Percentiles rank a stretch among this genome's conserved stretches.
phyloP scores from a whole-genome alignment of 2,888 invertebrate genomes.

The Reticulitermes lucifugus region DNA sequence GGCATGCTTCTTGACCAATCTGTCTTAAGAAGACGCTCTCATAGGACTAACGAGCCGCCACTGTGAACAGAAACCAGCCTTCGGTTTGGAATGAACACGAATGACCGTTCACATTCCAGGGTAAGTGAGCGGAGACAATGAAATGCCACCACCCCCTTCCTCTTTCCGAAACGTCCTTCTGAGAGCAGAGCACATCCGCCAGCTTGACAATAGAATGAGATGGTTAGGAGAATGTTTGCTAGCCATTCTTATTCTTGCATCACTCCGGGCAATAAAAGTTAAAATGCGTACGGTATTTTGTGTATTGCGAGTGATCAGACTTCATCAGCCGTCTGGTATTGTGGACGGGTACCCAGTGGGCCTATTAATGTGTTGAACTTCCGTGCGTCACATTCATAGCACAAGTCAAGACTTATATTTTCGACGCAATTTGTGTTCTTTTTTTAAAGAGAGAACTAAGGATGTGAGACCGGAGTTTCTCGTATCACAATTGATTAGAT shows the following conservation, averaged over 20 bases:
- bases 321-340: too few relatives aligned
- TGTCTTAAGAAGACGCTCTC: background rate
- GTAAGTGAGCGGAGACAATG: background rate
- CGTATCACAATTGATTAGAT: too few relatives aligned
- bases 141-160: background rate
- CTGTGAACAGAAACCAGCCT: background rate
- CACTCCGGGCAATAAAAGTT: background rate
- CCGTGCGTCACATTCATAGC: too few relatives aligned
- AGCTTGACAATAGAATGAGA: background rate
- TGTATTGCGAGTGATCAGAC: too few relatives aligned
- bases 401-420: too few relatives aligned
- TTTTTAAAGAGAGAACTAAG: too few relatives aligned
- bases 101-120: background rate
- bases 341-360: too few relatives aligned
- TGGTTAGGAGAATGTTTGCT: background rate
- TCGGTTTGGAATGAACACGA: background rate
- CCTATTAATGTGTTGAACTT: too few relatives aligned
- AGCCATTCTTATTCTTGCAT: background rate
- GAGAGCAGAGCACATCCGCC: background rate
- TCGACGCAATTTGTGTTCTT: too few relatives aligned
- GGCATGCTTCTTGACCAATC: too few relatives aligned
- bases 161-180: background rate
- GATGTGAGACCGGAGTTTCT: too few relatives aligned
- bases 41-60: background rate
- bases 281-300: background rate